These are phyloP conservation scores for Lasioglossum figueresi DNA, from an alignment of 2,888 invertebrate genomes.

Conservation along the genomic window DNA sequence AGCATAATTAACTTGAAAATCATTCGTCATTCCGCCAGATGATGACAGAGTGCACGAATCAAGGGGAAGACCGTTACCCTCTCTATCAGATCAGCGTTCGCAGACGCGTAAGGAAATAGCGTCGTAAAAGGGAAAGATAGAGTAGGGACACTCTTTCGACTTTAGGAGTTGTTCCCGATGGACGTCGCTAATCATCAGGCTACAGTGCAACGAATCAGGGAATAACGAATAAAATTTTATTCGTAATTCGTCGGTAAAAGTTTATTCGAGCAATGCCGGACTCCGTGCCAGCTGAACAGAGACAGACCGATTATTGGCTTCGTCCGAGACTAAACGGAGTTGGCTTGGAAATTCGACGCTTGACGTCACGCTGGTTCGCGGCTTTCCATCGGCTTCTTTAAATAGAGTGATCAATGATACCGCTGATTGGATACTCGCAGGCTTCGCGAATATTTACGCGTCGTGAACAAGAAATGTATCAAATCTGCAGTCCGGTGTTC, in stretches of 20 bases:
- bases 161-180: too few species aligned
- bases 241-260: neutral
- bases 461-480: neutral
- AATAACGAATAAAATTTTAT: neutral
- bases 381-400: slow-evolving; percentile 59
- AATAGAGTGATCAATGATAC: slow-evolving; percentile 69
- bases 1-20: too few species aligned
- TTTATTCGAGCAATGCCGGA: neutral
- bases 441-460: neutral
- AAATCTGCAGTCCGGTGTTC: neutral
- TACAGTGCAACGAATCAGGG: too few species aligned
- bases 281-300: slow-evolving; percentile 49
- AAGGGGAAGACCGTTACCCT: too few species aligned
- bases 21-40: too few species aligned
- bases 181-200: too few species aligned
- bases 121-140: too few species aligned
- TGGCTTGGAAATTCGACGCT: slow-evolving; percentile 69
- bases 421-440: slow-evolving; percentile 36
- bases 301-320: slow-evolving; percentile 55
- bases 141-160: too few species aligned
- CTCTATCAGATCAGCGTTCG: too few species aligned
- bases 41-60: too few species aligned
- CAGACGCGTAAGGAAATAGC: too few species aligned
- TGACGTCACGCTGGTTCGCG: slow-evolving; percentile 58
- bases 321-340: slow-evolving; percentile 53